These are phyloP conservation scores for Atta cephalotes DNA, from an alignment of 1,140 invertebrate species.

Conservation along the genomic window DNA sequence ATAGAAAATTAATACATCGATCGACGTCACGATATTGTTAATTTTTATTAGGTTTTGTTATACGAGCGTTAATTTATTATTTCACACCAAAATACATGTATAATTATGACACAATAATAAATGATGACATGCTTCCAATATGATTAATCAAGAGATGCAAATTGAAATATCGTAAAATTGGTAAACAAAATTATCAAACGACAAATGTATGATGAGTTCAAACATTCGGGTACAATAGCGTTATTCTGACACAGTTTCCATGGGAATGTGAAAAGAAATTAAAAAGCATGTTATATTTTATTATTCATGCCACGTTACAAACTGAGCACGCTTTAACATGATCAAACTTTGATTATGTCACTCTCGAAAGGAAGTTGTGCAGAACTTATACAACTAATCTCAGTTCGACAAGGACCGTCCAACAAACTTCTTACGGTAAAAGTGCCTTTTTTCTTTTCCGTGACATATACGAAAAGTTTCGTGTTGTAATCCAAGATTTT, in stretches of 20 bases:
- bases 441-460: not conserved
- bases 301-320: constrained; percentile 43
- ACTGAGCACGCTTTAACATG: constrained; percentile 52
- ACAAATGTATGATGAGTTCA: not conserved
- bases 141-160: constrained; percentile 45
- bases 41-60: constrained; percentile 31
- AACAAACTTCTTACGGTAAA: constrained; percentile 41
- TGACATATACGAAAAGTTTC: constrained; percentile 14
- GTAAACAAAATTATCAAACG: constrained; percentile 26
- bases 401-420: constrained; percentile 37
- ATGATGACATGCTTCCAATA: constrained; percentile 3
- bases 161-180: constrained; percentile 29
- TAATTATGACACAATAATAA: constrained; percentile 39
- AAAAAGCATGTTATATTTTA: constrained; percentile 41
- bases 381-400: constrained; percentile 56
- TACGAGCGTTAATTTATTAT: constrained; percentile 42
- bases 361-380: constrained; percentile 45
- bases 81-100: not conserved
- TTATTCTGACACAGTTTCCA: constrained; percentile 28
- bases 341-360: constrained; percentile 59
- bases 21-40: constrained; percentile 1
- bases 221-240: not conserved
- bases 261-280: constrained; percentile 16
- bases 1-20: constrained; percentile 1
- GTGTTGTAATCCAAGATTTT: constrained; percentile 3